phyloP scores from a whole-genome alignment of 2,113 vertebrate species.

The Ictalurus punctatus region DNA sequence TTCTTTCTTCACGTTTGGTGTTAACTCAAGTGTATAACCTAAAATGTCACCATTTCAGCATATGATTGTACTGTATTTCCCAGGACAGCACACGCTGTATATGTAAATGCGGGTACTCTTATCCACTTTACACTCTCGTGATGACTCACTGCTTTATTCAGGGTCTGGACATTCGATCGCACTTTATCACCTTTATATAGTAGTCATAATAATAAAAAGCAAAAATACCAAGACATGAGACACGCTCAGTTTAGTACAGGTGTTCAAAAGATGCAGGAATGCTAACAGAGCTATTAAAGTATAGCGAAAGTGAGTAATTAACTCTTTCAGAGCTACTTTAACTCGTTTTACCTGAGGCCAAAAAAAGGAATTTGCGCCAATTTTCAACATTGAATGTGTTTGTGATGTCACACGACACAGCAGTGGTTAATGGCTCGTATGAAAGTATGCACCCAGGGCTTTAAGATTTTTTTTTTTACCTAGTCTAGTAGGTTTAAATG shows the following conservation, averaged over 20 bases:
- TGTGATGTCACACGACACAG: not conserved
- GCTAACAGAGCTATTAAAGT: not conserved
- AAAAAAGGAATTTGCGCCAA: not conserved
- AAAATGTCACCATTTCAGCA: not conserved
- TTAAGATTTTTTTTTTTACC: too few species aligned
- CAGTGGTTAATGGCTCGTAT: not conserved
- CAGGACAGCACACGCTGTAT: not conserved
- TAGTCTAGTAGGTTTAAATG: too few species aligned
- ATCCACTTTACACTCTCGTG: not conserved
- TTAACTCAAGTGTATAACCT: not conserved
- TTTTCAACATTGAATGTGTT: not conserved
- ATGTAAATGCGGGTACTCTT: not conserved
- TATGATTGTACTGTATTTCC: not conserved
- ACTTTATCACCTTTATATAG: not conserved
- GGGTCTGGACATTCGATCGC: not conserved
- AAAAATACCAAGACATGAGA: not conserved
- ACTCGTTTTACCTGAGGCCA: not conserved
- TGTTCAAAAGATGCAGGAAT: not conserved
- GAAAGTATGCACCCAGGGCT: not conserved
- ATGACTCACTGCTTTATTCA: not conserved
- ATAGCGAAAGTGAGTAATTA: not conserved
- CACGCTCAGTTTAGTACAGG: not conserved
- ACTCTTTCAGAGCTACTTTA: not conserved
- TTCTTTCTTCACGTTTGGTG: too few species aligned
- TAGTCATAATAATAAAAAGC: not conserved